Evolutionary conservation across 2,888 invertebrate genomes (phyloP).

Genomic region (Drosophila austrosaltans): DNA sequence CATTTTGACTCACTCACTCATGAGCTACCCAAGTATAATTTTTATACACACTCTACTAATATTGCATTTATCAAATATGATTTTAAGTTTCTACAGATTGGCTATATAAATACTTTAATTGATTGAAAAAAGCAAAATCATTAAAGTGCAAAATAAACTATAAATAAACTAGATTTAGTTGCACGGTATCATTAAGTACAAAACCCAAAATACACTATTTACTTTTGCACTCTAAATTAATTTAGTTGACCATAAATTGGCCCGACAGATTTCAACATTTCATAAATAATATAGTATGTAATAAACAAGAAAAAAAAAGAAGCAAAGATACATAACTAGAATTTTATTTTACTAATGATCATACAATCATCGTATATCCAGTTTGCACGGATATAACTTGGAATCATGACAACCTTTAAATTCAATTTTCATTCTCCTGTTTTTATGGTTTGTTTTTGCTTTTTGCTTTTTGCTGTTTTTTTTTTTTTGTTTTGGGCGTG

Average conservation of each 20-base stretch:
- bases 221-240: background rate
- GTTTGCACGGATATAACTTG: background rate
- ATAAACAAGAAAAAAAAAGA: background rate
- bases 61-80: no score
- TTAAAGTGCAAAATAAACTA: no score
- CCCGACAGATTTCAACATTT: slow-evolving; percentile 9
- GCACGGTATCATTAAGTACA: background rate
- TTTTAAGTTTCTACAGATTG: no score
- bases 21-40: no score
- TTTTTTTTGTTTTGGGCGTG: slow-evolving; percentile 56
- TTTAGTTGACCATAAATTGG: slow-evolving; percentile 1
- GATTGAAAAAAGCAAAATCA: no score
- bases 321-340: background rate
- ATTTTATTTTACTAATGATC: slow-evolving; percentile 2
- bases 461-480: slow-evolving; percentile 20
- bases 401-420: background rate
- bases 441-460: slow-evolving; percentile 16
- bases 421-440: slow-evolving; percentile 13
- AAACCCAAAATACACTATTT: background rate
- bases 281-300: background rate
- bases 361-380: background rate
- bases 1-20: no score
- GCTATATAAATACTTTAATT: no score
- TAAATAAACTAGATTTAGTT: background rate
- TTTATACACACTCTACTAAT: no score